phyloP scores from a whole-genome alignment of 2,113 vertebrate genomes.

The Lycaon pictus region DNA sequence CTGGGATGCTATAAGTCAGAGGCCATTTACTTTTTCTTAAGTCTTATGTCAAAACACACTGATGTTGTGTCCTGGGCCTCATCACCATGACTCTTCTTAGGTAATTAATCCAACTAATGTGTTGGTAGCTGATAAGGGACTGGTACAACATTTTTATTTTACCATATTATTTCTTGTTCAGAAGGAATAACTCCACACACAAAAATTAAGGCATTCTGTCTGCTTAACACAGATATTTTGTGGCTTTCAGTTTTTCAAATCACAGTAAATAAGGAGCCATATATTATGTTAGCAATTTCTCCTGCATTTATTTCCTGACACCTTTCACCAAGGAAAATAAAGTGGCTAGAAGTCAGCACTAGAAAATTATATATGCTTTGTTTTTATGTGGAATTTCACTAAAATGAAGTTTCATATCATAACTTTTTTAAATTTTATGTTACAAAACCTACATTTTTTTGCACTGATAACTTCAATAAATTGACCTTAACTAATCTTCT shows the following conservation, averaged over 20 bases:
- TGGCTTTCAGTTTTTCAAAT: neutral
- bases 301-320: neutral
- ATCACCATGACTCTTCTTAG: neutral
- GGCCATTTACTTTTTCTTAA: constrained; percentile 9
- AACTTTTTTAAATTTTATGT: constrained; percentile 39
- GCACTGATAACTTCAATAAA: constrained; percentile 36
- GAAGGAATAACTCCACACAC: neutral
- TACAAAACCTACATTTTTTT: constrained; percentile 48
- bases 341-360: neutral
- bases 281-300: neutral
- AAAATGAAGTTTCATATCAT: neutral
- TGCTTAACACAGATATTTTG: neutral
- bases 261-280: neutral
- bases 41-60: neutral
- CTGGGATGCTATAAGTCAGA: neutral
- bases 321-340: constrained; percentile 8
- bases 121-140: neutral
- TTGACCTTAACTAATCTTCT: constrained; percentile 51
- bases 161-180: neutral
- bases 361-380: constrained; percentile 19
- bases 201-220: neutral
- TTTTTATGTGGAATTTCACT: constrained; percentile 33
- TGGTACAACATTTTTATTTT: neutral
- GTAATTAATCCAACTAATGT: constrained; percentile 28
- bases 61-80: neutral